Conservation (phyloP, 1,140 invertebrate genomes). For the Caenorhabditis briggsae region DNA sequence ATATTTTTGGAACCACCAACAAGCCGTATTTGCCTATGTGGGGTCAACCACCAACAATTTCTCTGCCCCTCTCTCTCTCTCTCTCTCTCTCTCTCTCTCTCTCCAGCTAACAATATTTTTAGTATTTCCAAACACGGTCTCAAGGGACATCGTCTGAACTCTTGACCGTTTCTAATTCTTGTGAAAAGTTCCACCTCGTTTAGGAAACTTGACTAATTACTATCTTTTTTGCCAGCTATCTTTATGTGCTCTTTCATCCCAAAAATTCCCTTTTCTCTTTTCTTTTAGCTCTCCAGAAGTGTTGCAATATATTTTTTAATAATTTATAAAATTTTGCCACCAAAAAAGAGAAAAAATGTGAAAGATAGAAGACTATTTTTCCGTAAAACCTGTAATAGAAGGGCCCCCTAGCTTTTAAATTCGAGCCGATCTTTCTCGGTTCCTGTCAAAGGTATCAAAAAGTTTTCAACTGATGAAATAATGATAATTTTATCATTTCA, state of each 20-base stretch:
- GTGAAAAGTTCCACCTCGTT: constrained; percentile 17
- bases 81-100: neutral
- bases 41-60: neutral
- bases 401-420: no score
- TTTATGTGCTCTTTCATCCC: neutral
- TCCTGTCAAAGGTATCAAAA: no score
- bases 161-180: neutral
- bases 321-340: neutral
- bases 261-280: neutral
- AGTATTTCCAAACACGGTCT: constrained; percentile 1
- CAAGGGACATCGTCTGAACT: no score
- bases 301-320: neutral
- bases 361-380: no score
- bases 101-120: neutral
- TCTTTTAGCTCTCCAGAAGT: neutral
- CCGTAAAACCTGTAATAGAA: no score
- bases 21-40: neutral
- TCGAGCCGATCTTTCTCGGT: no score
- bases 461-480: no score
- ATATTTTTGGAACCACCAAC: constrained; percentile 40
- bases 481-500: no score
- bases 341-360: neutral
- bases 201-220: neutral
- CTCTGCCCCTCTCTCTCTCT: neutral
- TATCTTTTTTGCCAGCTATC: neutral